These are phyloP conservation scores for Hippocampus guttulatus DNA, from an alignment of 2,113 vertebrate genomes.

Conservation along the genomic window DNA sequence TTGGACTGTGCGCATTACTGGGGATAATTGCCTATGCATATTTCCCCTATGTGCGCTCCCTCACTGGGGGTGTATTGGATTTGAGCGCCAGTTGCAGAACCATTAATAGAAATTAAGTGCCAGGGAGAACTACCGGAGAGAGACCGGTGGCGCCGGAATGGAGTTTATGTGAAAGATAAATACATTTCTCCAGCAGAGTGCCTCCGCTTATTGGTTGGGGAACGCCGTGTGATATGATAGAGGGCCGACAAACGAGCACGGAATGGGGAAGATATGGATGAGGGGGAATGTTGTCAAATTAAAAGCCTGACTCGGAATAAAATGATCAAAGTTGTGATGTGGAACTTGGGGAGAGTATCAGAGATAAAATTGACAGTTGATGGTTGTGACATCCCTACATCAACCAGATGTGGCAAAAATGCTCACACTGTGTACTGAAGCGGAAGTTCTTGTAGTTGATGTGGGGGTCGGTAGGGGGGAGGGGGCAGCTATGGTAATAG, in stretches of 20 bases:
- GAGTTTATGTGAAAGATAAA: constrained; percentile 76
- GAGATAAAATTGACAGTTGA: neutral
- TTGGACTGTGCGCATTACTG: constrained; percentile 61
- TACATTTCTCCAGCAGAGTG: constrained; percentile 75
- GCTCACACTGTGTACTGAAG: neutral
- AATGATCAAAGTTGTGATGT: constrained; percentile 16
- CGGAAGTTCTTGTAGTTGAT: too few relatives aligned
- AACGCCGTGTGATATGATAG: constrained; percentile 73
- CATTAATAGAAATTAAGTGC: constrained; percentile 80
- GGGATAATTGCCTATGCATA: constrained; percentile 71
- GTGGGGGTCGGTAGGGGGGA: too few relatives aligned
- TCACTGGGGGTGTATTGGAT: constrained; percentile 58
- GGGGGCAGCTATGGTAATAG: too few relatives aligned
- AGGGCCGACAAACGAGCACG: constrained; percentile 67
- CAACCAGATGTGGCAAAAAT: neutral
- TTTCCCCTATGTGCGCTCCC: constrained; percentile 63
- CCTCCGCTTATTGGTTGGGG: constrained; percentile 72
- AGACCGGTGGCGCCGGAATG: constrained; percentile 63
- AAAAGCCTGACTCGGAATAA: constrained; percentile 55
- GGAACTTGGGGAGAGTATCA: constrained; percentile 6
- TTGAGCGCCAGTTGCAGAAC: constrained; percentile 66
- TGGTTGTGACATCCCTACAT: constrained; percentile 4
- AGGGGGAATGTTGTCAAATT: constrained; percentile 48
- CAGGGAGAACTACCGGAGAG: constrained; percentile 66
- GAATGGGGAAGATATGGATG: constrained; percentile 62